Percentiles rank a stretch among this genome's conserved stretches.
Conservation (phyloP, 1,140 invertebrate genomes). For the Macrosteles quadrilineatus region DNA sequence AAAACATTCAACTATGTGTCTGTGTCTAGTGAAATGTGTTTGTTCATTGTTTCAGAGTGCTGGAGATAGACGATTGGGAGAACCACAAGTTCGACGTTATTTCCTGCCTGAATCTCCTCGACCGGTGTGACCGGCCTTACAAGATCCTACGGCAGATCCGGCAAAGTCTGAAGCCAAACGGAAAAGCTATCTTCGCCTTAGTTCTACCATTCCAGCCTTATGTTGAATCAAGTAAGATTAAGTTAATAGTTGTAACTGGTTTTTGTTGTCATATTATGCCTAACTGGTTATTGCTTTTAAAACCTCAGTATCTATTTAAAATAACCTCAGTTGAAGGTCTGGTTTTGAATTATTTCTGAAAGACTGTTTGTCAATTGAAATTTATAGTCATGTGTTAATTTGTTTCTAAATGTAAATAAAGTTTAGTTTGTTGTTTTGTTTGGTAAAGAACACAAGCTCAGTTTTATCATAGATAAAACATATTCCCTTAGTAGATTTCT, state of each 20-base stretch:
- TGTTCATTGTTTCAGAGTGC: constrained; percentile 68
- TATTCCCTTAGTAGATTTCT: too few species aligned
- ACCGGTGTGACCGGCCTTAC: constrained; percentile 81
- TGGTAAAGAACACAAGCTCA: too few species aligned
- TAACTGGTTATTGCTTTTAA: too few species aligned
- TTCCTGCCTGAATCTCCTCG: constrained; percentile 85
- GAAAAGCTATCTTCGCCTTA: constrained; percentile 75
- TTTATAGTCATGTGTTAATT: too few species aligned
- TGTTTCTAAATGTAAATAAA: too few species aligned
- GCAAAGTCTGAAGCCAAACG: constrained; percentile 63
- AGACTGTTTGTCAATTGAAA: too few species aligned
- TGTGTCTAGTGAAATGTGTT: too few species aligned
- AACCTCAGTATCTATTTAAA: constrained; percentile 4
- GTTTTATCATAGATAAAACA: too few species aligned
- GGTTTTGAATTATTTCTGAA: too few species aligned
- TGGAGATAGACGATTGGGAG: constrained; percentile 76
- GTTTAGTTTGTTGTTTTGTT: too few species aligned
- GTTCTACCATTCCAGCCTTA: constrained; percentile 89
- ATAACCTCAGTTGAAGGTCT: not conserved
- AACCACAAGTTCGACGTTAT: constrained; percentile 72
- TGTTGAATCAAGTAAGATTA: constrained; percentile 73
- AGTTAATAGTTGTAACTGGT: constrained; percentile 23
- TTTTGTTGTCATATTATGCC: not conserved
- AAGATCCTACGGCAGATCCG: constrained; percentile 70
- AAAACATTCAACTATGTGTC: too few species aligned